Conservation (phyloP, 2,797 vertebrate species). For the Enteromius viviparus region DNA sequence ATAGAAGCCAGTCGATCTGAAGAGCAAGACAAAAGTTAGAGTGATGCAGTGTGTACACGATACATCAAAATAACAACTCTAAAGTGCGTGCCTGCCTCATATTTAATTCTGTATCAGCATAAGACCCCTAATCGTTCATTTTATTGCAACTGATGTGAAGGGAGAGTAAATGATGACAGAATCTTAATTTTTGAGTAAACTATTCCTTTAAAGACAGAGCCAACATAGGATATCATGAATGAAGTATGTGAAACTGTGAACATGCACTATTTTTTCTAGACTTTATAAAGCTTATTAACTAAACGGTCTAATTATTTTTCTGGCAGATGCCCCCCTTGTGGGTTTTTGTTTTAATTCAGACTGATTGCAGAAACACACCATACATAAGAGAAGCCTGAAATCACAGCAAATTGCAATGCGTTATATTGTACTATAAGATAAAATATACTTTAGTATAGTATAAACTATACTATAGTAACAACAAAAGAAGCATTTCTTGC, state of each 20-base stretch:
- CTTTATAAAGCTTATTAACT: neutral
- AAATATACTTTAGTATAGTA: neutral
- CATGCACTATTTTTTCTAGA: neutral
- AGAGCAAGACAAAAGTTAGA: conserved; percentile 57
- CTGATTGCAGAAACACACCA: neutral
- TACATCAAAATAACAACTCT: neutral
- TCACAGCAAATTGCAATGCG: neutral
- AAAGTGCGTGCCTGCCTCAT: neutral
- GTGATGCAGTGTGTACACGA: neutral
- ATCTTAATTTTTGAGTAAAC: too few species aligned
- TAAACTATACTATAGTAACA: too few species aligned
- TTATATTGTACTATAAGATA: neutral
- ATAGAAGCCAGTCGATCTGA: conserved; percentile 85
- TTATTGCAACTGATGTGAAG: conserved; percentile 1
- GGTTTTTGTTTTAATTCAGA: neutral
- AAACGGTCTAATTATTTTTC: neutral
- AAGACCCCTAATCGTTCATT: neutral
- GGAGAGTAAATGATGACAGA: too few species aligned
- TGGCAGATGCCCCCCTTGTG: neutral
- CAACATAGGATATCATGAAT: neutral
- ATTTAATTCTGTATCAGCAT: conserved; percentile 6
- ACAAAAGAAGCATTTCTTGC: neutral
- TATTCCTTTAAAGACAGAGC: neutral
- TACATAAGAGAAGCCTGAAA: neutral
- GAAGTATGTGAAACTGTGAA: neutral